phyloP scores from a whole-genome alignment of 2,113 vertebrate genomes.

The Mus musculus region GRCm39 chr2:103073501-103074000 shows the following conservation, averaged over 20 bases:
- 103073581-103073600: not conserved
- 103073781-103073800: constrained; percentile 9
- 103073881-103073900: not conserved
- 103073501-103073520: not conserved
- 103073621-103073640: constrained; percentile 11
- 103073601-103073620: not conserved
- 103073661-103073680: constrained; percentile 5
- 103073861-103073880: too few relatives aligned
- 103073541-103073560: not conserved
- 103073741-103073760: constrained; percentile 15
- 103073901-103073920: not conserved
- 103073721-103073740: constrained; percentile 28
- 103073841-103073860: not conserved
- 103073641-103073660: not conserved
- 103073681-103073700: constrained; percentile 53
- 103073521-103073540: not conserved
- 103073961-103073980: not conserved
- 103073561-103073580: not conserved
- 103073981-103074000: not conserved
- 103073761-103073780: constrained; percentile 32
- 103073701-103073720: constrained; percentile 52
- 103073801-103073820: not conserved
- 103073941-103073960: constrained; percentile 20
- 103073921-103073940: not conserved
- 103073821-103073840: not conserved